Percentiles rank a stretch among this genome's conserved stretches.
These are phyloP conservation scores for Phyllopteryx taeniolatus DNA, from an alignment of 2,113 vertebrate genomes.

Conservation along the genomic window DNA sequence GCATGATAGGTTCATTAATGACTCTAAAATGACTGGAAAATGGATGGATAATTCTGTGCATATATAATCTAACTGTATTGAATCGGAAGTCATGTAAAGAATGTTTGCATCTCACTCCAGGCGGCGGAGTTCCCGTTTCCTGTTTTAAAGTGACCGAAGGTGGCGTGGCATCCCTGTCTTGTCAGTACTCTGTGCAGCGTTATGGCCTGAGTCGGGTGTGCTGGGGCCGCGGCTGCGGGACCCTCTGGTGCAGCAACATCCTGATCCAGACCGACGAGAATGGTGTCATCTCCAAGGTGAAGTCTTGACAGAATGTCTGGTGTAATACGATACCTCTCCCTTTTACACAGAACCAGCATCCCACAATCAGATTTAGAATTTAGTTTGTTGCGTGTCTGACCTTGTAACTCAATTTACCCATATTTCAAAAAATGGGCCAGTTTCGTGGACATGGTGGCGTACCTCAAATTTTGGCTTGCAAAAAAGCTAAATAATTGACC, in stretches of 20 bases:
- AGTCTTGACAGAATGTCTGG: neutral
- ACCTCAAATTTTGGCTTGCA: too few species aligned
- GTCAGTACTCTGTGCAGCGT: conserved; percentile 72
- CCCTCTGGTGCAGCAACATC: conserved; percentile 77
- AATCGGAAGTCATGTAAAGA: neutral
- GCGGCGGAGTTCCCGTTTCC: conserved; percentile 18
- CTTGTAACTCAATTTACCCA: too few species aligned
- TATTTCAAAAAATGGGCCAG: too few species aligned
- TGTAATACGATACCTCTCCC: neutral
- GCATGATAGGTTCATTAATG: too few species aligned
- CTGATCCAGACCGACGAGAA: conserved; percentile 72
- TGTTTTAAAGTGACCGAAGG: conserved; percentile 66
- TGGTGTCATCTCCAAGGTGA: conserved; percentile 69
- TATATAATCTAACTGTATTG: too few species aligned
- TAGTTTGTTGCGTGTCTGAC: too few species aligned
- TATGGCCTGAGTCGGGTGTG: conserved; percentile 72
- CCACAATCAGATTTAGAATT: too few species aligned
- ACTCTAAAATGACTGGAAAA: neutral
- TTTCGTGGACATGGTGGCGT: too few species aligned
- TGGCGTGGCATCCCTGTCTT: conserved; percentile 67
- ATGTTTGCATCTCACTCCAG: neutral
- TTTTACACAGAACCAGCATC: too few species aligned
- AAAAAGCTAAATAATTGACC: too few species aligned
- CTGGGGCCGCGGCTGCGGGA: conserved; percentile 75
- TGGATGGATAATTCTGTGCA: neutral